These are phyloP conservation scores for Druon quercuslanigerum DNA, from an alignment of 1,140 invertebrate genomes.

Conservation along the genomic window DNA sequence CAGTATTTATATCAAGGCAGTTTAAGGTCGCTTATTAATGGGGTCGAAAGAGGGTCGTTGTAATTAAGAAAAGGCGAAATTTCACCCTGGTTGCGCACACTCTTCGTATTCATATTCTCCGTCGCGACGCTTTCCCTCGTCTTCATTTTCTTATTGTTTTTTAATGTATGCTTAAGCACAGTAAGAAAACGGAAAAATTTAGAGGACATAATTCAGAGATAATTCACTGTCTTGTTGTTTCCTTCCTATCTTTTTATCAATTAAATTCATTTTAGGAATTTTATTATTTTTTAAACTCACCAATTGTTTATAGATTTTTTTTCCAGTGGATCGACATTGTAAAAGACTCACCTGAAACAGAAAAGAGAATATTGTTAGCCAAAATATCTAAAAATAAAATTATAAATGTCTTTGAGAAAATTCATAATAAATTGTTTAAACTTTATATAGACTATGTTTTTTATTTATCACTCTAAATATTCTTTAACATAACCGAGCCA, in stretches of 20 bases:
- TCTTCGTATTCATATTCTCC: conserved; percentile 33
- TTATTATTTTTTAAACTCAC: too few relatives aligned
- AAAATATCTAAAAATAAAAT: too few relatives aligned
- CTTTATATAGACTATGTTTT: too few relatives aligned
- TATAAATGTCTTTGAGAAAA: too few relatives aligned
- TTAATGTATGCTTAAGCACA: background rate
- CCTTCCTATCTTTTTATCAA: background rate
- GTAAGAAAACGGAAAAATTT: background rate
- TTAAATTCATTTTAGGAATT: too few relatives aligned
- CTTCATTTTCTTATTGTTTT: conserved; percentile 25
- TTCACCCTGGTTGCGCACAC: conserved; percentile 43
- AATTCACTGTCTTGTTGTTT: conserved; percentile 18
- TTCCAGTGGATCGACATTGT: too few relatives aligned
- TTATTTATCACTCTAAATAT: too few relatives aligned
- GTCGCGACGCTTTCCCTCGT: conserved; percentile 19
- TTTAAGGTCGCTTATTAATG: conserved; percentile 68
- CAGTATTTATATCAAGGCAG: conserved; percentile 68
- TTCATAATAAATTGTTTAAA: too few relatives aligned
- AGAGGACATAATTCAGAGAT: conserved; percentile 1
- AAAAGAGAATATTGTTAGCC: too few relatives aligned
- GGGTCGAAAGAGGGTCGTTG: conserved; percentile 61
- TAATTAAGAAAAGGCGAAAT: conserved; percentile 67
- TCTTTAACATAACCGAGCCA: too few relatives aligned
- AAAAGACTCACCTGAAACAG: too few relatives aligned
- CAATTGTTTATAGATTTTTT: too few relatives aligned